Base-by-base conservation (phyloP, 1,140 invertebrate species). In the Doryteuthis pealeii region DNA sequence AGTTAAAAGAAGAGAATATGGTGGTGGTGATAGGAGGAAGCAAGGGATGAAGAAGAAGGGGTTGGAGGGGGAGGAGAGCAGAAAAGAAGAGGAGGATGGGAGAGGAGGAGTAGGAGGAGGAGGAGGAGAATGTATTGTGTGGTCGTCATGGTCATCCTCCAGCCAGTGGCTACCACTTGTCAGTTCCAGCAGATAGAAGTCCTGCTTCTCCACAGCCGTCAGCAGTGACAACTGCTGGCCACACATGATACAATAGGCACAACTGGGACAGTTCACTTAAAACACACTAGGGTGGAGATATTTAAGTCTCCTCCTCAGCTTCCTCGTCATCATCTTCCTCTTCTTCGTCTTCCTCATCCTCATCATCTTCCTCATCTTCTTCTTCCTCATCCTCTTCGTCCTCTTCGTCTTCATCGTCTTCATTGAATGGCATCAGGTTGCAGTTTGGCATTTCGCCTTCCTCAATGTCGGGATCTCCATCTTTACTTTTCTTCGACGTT, bases 331-430 rank as follows among this genome's bases (percentile, higher is more conserved):
- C 73, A 83, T 85, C 84, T 62, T 83, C 83, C 31, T 70, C 32
- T 72, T 80, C 33, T 84, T 35, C 86, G 83, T 14, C 90, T 15
- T 22, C 54, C 5, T 66, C 66, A 30, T 70, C 43, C 30, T 6
- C 49, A 32, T 72, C 72, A 72, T 66, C 65, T 12, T 43, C 28
- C 87, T 83, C 83, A 88, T 90, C 70, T 86, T 87, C 75, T 80
- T 84, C 31, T 31, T 45, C 70, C 77, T 77, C 77, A 75, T 49
- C 78, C 79, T 77, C 79, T 75, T 72, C 45, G n/a, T 76, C 75
- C 54, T 81, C 74, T 43, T 73, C 74, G 14, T 81, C 74, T 54
- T 78, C 54, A 15, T 62, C 54, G 5, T 62, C 54, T 15, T 62
- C 54, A 62, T 62, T 62, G 54, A 14, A 62, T 40, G 35, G 35